Evolutionary conservation across 2,797 vertebrate species (phyloP).

Genomic region (Onychomys torridus): DNA sequence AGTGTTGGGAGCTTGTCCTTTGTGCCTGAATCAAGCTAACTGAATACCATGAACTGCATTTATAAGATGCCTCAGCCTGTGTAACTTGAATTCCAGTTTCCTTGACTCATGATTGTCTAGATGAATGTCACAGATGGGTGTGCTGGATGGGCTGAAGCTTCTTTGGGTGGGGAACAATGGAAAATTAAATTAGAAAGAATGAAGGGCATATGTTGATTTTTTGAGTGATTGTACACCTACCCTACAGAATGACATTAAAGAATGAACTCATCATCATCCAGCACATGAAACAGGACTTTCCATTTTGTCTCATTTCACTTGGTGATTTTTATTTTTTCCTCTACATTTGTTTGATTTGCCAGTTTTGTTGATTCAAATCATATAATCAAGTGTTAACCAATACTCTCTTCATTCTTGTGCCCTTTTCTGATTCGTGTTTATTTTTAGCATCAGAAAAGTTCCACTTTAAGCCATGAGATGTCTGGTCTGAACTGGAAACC

Average conservation of each 20-base stretch:
- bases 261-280: constrained; percentile 49
- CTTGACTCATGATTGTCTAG: constrained; percentile 58
- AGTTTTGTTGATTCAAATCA: constrained; percentile 53
- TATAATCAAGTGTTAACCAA: constrained; percentile 59
- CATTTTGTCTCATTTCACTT: constrained; percentile 70
- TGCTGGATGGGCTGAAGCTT: constrained; percentile 59
- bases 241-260: constrained; percentile 53
- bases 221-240: constrained; percentile 7
- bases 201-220: constrained; percentile 17
- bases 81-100: constrained; percentile 51
- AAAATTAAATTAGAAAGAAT: constrained; percentile 41
- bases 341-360: constrained; percentile 64
- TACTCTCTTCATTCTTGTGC: constrained; percentile 64
- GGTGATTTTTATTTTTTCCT: constrained; percentile 18
- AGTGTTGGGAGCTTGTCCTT: constrained; percentile 29
- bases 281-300: constrained; percentile 40
- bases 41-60: constrained; percentile 76
- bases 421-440: constrained; percentile 78
- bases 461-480: constrained; percentile 91
- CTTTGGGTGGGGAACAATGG: constrained; percentile 31
- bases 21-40: constrained; percentile 64
- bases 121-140: constrained; percentile 64
- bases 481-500: constrained; percentile 96
- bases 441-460: constrained; percentile 82
- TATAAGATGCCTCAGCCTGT: constrained; percentile 78